Base-by-base conservation (phyloP, 2,797 vertebrate species). In the Cichlasoma orientale region DNA sequence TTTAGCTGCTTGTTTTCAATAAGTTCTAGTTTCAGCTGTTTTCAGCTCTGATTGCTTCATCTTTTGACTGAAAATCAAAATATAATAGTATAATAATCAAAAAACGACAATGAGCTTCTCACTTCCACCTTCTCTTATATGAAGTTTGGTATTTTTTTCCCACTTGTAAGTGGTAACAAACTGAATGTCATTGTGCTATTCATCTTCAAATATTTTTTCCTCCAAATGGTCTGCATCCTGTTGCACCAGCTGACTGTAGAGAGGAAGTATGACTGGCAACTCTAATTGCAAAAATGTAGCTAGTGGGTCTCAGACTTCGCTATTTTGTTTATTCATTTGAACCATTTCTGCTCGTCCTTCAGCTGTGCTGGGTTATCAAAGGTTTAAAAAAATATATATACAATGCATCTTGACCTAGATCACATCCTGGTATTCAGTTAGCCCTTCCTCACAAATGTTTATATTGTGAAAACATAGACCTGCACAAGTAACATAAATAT, bases 401-500 rank as follows among this genome's bases (percentile, higher is more conserved):
- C 25, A n/a, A 27, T 10, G n/a, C 19, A 68, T 3, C 1, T 8
- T 0, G 41, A 68, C 0, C 44, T n/a, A 19, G 63, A 68, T 29
- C 44, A 50, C 44, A 66, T 19, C 23, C 41, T 66, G 23, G 41
- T 68, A 50, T 68, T 66, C 23, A 47, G 1, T 3, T 3, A 50
- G 63, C 19, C 41, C 0, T 29, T 50, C 44, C 2, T 68, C 18
- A 50, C 41, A 68, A 68, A 13, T 68, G 7, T n/a, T 52, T 11
- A 5, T 50, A 1, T 29, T 50, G 18, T 68, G 29, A 9, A 2
- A 68, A 68, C 5, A 19, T 19, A 8, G 63, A 29, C 0, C 63
- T 68, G 23, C 16, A 68, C 5, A 29, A 68, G 10, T 50, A 68
- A 29, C 41, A 50, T 25, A 68, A 50, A 68, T 68, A 27, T 68